Conservation (phyloP, 2,888 invertebrate species). For the Xestoiulus laeticollis region DNA sequence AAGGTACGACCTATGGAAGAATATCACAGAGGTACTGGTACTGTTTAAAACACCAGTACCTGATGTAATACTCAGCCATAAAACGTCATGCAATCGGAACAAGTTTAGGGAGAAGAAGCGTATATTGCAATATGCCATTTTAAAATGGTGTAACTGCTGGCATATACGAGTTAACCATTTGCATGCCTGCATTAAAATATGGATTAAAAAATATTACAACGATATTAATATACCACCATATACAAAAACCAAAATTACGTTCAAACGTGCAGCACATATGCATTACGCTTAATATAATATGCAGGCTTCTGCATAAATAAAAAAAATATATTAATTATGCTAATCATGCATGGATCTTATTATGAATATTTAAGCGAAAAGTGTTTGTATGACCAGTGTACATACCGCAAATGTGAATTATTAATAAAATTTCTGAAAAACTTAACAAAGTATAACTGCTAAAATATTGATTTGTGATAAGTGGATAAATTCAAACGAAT, state of each 20-base stretch:
- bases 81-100: constrained; percentile 51
- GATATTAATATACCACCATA: constrained; percentile 10
- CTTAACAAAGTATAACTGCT: no score
- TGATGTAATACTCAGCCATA: constrained; percentile 98
- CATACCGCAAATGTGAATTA: background rate
- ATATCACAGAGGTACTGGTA: constrained; percentile 95
- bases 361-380: background rate
- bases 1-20: constrained; percentile 62
- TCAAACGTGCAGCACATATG: constrained; percentile 30
- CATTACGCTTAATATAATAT: background rate
- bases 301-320: constrained; percentile 27
- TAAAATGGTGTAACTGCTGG: background rate
- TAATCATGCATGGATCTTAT: background rate
- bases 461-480: no score
- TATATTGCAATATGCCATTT: constrained; percentile 2
- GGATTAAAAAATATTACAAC: constrained; percentile 7
- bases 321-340: background rate
- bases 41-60: constrained; percentile 83
- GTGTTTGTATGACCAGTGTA: background rate
- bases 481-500: background rate
- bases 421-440: no score
- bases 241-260: background rate
- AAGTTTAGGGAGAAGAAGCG: background rate
- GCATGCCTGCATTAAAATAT: constrained; percentile 27
- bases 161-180: background rate